These are phyloP conservation scores for Aricia agestis DNA, from an alignment of 1,140 invertebrate species.

Conservation along the genomic window DNA sequence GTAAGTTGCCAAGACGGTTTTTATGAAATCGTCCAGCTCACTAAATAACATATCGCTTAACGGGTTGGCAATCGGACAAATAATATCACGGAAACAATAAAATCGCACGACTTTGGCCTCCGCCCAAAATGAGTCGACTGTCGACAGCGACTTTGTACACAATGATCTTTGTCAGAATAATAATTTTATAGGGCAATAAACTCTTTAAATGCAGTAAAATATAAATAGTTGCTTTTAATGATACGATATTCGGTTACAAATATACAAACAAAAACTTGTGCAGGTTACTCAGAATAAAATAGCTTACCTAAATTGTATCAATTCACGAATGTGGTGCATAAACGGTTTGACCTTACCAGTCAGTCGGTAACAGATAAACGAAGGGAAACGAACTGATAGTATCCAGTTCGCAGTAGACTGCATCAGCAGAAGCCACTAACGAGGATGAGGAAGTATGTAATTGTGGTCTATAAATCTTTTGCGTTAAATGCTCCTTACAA, in stretches of 20 bases:
- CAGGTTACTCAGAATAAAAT: not conserved
- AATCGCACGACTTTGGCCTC: slow-evolving; percentile 34
- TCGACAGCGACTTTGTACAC: slow-evolving; percentile 36
- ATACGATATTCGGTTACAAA: not conserved
- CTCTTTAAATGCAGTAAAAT: not conserved
- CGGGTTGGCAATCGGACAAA: slow-evolving; percentile 36
- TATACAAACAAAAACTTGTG: not conserved
- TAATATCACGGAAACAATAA: slow-evolving; percentile 36
- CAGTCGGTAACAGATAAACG: not conserved
- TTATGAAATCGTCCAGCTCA: slow-evolving; percentile 8
- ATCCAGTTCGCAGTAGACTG: not conserved
- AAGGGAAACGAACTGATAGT: not conserved
- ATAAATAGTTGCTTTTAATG: not conserved
- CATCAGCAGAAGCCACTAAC: not conserved
- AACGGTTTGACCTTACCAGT: not conserved
- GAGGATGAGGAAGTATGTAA: not conserved
- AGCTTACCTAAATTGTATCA: not conserved
- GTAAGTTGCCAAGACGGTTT: slow-evolving; percentile 4
- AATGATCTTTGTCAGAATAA: slow-evolving; percentile 24
- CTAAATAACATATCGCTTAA: slow-evolving; percentile 15
- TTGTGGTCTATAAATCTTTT: not conserved
- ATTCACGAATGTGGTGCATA: not conserved
- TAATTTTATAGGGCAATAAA: slow-evolving; percentile 5
- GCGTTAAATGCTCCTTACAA: not conserved
- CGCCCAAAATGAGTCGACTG: slow-evolving; percentile 33